Evolutionary conservation across 53 echinoderm and acorn worm species (phyloP), one percentile per base, ranked within the genome.

Genomic region (Echinometra lucunter): DNA sequence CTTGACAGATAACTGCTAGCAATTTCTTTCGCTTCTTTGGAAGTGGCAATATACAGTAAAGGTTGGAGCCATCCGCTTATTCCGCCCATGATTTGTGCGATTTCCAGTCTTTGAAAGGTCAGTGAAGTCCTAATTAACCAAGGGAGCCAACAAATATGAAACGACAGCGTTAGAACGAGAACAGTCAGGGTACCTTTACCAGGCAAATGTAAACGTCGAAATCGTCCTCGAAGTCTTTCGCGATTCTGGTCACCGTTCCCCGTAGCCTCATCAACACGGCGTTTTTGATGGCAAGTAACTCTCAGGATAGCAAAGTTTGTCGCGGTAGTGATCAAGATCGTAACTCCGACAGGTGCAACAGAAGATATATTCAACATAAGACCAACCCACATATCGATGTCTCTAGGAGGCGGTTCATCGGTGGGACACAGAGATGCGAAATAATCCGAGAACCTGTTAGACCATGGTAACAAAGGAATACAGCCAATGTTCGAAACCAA

Each of bases 231-330:
- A 45, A 27, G 21, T 47, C 49, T 25, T 1, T 49, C 49, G 28
- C 28, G 6, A 49, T 45, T 83, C 2, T 16, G 83, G 49, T 47
- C n/a, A 28, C 27, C n/a, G 28, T 47, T 83, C 27, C n/a, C 47
- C 2, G 18, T n/a, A 38, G 44, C 80, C 6, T 5, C 49, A n/a
- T 83, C 49, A n/a, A 83, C n/a, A 9, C 49, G 47, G 9, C 47
- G 83, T 45, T 83, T 83, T 19, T 83, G 83, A 28, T 83, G 25
- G n/a, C 83, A 83, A 49, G n/a, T 8, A 11, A 83, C 45, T 13
- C 49, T 47, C 5, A 83, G n/a, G 83, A 83, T 83, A 27, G 83
- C 83, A 49, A 83, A 3, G 83, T 83, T 47, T 45, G 83, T n/a
- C 2, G 40, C 11, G 10, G 75, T 74, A 2, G 82, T 82, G 44